Base-by-base conservation (phyloP, 2,797 vertebrate species). In the Melanotaenia nigrans region DNA sequence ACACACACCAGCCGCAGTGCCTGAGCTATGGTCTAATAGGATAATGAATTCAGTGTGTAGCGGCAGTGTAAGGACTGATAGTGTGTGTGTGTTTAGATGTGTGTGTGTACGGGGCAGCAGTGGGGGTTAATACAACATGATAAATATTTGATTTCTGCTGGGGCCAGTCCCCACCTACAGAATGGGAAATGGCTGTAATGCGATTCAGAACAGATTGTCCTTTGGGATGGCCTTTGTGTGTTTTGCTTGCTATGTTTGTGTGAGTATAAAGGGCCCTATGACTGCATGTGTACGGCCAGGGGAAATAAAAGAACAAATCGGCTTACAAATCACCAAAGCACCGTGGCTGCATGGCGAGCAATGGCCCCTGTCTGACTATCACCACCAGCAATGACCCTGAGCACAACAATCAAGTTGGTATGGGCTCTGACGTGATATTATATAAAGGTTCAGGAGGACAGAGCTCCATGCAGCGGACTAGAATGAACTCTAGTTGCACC, bases 71-170 rank as follows among this genome's bases (percentile, higher is more conserved):
- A 80, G 73, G 83, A 75, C 72, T 64, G 35, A 49, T 71, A 40
- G 25, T 25, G 38, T 45, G 54, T 61, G 76, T 70, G 84, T 75
- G 65, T 77, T 76, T 73, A 66, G 76, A 75, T 78, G 73, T 38
- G 79, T 73, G 77, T 73, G 68, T 78, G 77, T 78, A 70, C 64
- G 69, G 88, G 85, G 83, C 87, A 85, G 81, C 82, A 71, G 87
- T 90, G 88, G 89, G 90, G 92, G 91, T 93, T 94, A 93, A 93
- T 91, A 92, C 91, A 93, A 92, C 91, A 92, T 93, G 92, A 93
- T 93, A 93, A 94, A 94, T 94, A 93, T 93, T 93, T 93, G 87
- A 93, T 93, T 94, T 93, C 90, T 92, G 84, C 89, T 88, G 91
- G 91, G 92, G 88, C 89, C 79, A 56, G 91, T 91, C 87, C 85